These are phyloP conservation scores for western clawed frog (Xenopus tropicalis) DNA, from an alignment of 2,113 vertebrate species.

Conservation along the genomic window DNA sequence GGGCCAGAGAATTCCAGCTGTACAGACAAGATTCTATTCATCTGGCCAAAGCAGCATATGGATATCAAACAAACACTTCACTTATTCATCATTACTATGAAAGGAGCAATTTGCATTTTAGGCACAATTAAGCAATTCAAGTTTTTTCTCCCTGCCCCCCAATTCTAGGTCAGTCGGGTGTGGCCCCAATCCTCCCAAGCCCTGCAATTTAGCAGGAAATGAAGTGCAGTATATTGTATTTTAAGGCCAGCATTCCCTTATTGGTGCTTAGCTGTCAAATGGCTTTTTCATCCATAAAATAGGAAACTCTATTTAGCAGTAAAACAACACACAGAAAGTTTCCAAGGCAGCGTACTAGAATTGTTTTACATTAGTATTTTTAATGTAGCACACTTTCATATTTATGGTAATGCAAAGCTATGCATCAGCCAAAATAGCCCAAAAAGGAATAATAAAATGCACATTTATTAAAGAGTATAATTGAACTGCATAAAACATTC, in stretches of 20 bases:
- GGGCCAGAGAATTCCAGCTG: no score
- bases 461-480: slow-evolving; percentile 42
- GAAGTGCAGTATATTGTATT: background rate
- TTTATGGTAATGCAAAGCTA: slow-evolving; percentile 35
- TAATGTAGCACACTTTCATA: slow-evolving; percentile 28
- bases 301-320: slow-evolving; percentile 7
- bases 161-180: no score
- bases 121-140: no score
- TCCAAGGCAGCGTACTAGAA: background rate
- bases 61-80: no score
- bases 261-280: background rate
- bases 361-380: slow-evolving; percentile 34
- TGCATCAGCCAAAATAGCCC: slow-evolving; percentile 41
- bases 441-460: slow-evolving; percentile 40
- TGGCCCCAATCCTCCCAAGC: no score
- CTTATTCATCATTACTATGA: no score
- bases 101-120: no score
- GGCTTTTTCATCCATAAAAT: background rate
- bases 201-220: background rate
- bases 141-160: no score
- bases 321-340: background rate
- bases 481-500: slow-evolving; percentile 42
- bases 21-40: no score
- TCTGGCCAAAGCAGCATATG: no score
- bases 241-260: background rate